Percentiles rank a stretch among this genome's conserved stretches.
Conservation (phyloP, 2,888 invertebrate species). For the Macrosoma leucophasiata region DNA sequence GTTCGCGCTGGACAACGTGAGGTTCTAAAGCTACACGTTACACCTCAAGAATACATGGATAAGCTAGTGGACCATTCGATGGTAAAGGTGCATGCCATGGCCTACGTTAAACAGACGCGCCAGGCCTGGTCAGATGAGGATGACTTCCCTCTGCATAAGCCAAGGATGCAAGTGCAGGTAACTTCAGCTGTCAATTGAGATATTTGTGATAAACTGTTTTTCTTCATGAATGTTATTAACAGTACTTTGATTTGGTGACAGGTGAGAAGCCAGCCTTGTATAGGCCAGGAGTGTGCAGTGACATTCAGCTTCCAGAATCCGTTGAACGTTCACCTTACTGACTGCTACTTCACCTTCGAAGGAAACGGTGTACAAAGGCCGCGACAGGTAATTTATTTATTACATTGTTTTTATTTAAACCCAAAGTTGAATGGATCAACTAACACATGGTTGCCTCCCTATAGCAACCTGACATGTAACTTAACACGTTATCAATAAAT, state of each 20-base stretch:
- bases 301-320: slow-evolving; percentile 82
- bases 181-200: background rate
- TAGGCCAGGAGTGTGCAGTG: slow-evolving; percentile 71
- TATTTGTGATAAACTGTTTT: slow-evolving; percentile 1
- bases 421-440: too few species aligned
- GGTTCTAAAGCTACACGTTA: slow-evolving; percentile 76
- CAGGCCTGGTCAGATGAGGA: slow-evolving; percentile 86
- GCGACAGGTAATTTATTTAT: slow-evolving; percentile 56
- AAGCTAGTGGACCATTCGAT: slow-evolving; percentile 82
- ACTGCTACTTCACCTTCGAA: slow-evolving; percentile 82
- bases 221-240: background rate
- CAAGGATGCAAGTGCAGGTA: slow-evolving; percentile 79
- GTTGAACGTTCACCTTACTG: slow-evolving; percentile 76
- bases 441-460: too few species aligned
- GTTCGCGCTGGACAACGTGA: slow-evolving; percentile 79
- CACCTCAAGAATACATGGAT: slow-evolving; percentile 80
- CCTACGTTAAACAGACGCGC: slow-evolving; percentile 81
- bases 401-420: background rate
- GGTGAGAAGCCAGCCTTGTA: slow-evolving; percentile 66
- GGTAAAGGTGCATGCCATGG: slow-evolving; percentile 83
- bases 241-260: slow-evolving; percentile 24
- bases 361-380: slow-evolving; percentile 80
- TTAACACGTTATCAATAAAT: too few species aligned
- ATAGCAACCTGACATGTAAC: slow-evolving; percentile 6
- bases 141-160: slow-evolving; percentile 81